Percentiles rank a stretch among this genome's conserved stretches.
These are phyloP conservation scores for Octodonta nipae DNA, from an alignment of 2,888 invertebrate genomes.

Conservation along the genomic window DNA sequence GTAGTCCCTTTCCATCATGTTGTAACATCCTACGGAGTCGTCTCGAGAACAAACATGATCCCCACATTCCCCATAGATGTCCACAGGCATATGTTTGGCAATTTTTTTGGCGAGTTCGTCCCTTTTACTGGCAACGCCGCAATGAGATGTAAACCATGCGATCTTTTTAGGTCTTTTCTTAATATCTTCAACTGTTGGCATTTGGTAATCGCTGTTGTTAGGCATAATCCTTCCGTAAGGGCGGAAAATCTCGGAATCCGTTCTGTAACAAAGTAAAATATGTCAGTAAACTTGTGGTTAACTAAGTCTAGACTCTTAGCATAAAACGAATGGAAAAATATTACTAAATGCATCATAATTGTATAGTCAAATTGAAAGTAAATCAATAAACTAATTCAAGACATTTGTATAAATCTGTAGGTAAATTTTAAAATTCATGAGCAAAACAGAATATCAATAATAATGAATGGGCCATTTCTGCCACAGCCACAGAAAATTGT, in stretches of 20 bases:
- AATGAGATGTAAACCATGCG: slow-evolving; percentile 46
- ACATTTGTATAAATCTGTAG: too few relatives aligned
- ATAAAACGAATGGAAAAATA: too few relatives aligned
- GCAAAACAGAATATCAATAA: too few relatives aligned
- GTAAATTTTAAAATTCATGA: too few relatives aligned
- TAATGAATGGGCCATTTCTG: too few relatives aligned
- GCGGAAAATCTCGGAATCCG: slow-evolving; percentile 32
- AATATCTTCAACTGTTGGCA: slow-evolving; percentile 16
- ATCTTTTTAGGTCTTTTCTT: slow-evolving; percentile 37
- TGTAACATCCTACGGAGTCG: slow-evolving; percentile 31
- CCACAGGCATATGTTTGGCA: slow-evolving; percentile 42
- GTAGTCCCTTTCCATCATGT: too few relatives aligned
- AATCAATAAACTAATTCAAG: too few relatives aligned
- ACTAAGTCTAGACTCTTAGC: too few relatives aligned
- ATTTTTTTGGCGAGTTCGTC: slow-evolving; percentile 38
- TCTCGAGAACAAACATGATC: slow-evolving; percentile 24
- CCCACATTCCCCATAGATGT: slow-evolving; percentile 52
- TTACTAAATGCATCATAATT: too few relatives aligned
- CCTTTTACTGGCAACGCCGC: slow-evolving; percentile 36
- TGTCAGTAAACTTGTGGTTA: too few relatives aligned
- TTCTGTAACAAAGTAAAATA: slow-evolving; percentile 18
- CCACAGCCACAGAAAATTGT: too few relatives aligned
- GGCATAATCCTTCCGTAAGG: slow-evolving; percentile 26
- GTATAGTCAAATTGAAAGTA: too few relatives aligned
- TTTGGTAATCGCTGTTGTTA: slow-evolving; percentile 12